Evolutionary conservation across 1,140 invertebrate species (phyloP).

Genomic region (Danaus plexippus): DNA sequence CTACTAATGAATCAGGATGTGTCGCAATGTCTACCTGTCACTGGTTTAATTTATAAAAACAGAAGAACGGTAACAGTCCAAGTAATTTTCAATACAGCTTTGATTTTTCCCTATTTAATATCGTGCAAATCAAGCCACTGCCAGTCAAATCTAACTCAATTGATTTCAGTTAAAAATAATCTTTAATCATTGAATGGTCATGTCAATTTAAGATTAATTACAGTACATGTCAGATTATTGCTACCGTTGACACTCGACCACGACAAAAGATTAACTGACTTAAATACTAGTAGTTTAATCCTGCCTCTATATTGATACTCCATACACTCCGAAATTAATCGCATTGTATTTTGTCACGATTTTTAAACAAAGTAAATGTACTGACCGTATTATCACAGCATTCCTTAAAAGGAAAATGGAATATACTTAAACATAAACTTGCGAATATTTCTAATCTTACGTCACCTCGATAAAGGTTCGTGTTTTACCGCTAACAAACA

Average conservation of each 20-base stretch:
- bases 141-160: no score
- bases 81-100: no score
- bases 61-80: no score
- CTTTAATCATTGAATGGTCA: no score
- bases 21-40: slow-evolving; percentile 37
- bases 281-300: slow-evolving; percentile 2
- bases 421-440: slow-evolving; percentile 14
- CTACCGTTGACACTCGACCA: slow-evolving; percentile 9
- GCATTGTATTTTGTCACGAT: no score
- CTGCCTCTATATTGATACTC: background rate
- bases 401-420: background rate
- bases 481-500: slow-evolving; percentile 70
- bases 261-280: slow-evolving; percentile 11
- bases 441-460: slow-evolving; percentile 51
- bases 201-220: slow-evolving; percentile 4
- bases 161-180: no score
- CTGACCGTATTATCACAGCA: slow-evolving; percentile 1
- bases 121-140: no score
- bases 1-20: slow-evolving; percentile 50
- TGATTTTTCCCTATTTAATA: no score
- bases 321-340: no score
- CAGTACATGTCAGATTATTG: slow-evolving; percentile 5
- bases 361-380: no score
- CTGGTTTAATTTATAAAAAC: slow-evolving; percentile 16
- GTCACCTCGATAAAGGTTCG: slow-evolving; percentile 49